Evolutionary conservation across 2,113 vertebrate genomes (phyloP).

Genomic region (Pterophyllum scalare): DNA sequence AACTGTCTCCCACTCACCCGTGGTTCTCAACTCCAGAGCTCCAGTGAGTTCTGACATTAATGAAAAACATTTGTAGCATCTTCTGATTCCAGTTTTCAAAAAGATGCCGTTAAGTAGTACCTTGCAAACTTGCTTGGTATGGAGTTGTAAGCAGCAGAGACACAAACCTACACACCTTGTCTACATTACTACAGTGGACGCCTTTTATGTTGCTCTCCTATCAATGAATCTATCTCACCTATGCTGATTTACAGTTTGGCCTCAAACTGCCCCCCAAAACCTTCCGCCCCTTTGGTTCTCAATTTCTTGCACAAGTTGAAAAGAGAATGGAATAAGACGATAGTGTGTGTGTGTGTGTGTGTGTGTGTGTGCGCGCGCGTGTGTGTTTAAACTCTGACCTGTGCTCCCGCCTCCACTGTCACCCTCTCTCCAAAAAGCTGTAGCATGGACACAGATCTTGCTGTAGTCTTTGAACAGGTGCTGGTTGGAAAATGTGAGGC

Average conservation of each 20-base stretch:
- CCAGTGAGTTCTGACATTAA: constrained; percentile 59
- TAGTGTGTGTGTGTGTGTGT: not conserved
- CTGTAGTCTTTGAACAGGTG: constrained; percentile 78
- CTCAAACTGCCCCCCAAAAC: constrained; percentile 59
- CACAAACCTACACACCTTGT: constrained; percentile 67
- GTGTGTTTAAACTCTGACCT: constrained; percentile 32
- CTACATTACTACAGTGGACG: constrained; percentile 60
- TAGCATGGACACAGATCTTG: constrained; percentile 59
- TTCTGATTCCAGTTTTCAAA: constrained; percentile 43
- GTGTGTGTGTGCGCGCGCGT: too few species aligned
- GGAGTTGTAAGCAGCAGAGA: constrained; percentile 33
- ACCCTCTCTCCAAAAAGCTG: constrained; percentile 33
- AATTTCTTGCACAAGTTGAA: constrained; percentile 40
- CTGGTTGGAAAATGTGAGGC: constrained; percentile 61
- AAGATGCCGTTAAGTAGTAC: constrained; percentile 68
- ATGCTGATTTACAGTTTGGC: constrained; percentile 71
- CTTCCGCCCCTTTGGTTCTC: constrained; percentile 12
- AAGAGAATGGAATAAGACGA: constrained; percentile 58
- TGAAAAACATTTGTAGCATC: constrained; percentile 75
- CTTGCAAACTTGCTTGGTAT: constrained; percentile 38
- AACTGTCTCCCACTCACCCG: constrained; percentile 29
- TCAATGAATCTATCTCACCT: constrained; percentile 76
- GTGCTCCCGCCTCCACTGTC: constrained; percentile 50
- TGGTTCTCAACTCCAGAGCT: constrained; percentile 49
- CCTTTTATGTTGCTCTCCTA: constrained; percentile 68